phyloP scores from a whole-genome alignment of 2,113 vertebrate genomes.

The Apodemus sylvaticus region DNA sequence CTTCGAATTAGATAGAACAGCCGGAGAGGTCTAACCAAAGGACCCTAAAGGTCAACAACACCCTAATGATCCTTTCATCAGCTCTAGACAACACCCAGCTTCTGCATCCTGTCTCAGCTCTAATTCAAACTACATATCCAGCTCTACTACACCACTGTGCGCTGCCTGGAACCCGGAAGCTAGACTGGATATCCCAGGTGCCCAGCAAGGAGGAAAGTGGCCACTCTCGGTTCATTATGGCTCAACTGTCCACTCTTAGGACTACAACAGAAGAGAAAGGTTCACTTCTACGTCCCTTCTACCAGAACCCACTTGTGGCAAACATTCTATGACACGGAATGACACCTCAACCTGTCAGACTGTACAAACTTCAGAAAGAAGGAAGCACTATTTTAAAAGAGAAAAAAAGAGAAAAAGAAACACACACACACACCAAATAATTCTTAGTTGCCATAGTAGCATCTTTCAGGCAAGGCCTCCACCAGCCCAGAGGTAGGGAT shows the following conservation, averaged over 20 bases:
- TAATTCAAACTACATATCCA: background rate
- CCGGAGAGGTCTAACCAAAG: background rate
- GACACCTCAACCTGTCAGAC: background rate
- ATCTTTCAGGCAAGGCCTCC: background rate
- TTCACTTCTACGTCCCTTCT: background rate
- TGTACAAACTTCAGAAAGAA: background rate
- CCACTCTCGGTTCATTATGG: background rate
- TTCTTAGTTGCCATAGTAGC: background rate
- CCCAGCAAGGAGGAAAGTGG: background rate
- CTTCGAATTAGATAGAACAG: background rate
- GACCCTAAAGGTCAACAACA: conserved; percentile 34
- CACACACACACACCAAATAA: background rate
- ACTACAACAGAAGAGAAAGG: background rate
- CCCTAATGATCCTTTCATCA: background rate
- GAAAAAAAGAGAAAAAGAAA: background rate
- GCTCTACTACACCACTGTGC: background rate
- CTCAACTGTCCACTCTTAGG: background rate
- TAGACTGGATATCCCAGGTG: background rate
- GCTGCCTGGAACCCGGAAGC: background rate
- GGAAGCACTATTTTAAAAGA: background rate
- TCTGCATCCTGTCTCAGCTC: background rate
- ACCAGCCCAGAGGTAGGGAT: background rate
- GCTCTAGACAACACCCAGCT: background rate
- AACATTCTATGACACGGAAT: background rate
- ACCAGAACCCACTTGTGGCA: background rate